Evolutionary conservation across 2,888 invertebrate genomes (phyloP).

Genomic region (Halocaridina rubra): DNA sequence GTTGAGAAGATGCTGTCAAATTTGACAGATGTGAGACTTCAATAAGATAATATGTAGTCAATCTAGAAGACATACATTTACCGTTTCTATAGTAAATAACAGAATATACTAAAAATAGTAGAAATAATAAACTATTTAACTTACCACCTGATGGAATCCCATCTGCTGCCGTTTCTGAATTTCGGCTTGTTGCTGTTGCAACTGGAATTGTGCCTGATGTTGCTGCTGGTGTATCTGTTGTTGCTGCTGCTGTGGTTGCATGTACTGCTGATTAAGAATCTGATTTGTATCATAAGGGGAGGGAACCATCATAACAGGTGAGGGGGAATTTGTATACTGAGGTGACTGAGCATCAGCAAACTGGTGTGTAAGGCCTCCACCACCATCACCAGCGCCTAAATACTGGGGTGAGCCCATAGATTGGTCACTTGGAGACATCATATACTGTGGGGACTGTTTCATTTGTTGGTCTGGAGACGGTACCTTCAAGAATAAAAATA

Average conservation of each 20-base stretch:
- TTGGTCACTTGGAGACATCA: conserved; percentile 37
- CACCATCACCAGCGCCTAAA: conserved; percentile 5
- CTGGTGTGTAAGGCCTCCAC: conserved; percentile 18
- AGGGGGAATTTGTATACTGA: conserved; percentile 42
- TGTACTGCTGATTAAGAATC: conserved; percentile 16
- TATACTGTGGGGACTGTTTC: conserved; percentile 38
- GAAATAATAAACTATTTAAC: too few species aligned
- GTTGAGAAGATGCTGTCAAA: too few species aligned
- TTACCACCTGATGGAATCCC: conserved; percentile 30
- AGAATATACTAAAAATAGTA: too few species aligned
- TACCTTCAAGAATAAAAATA: neutral
- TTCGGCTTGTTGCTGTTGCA: neutral
- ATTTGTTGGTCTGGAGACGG: conserved; percentile 36
- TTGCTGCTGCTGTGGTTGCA: conserved; percentile 22
- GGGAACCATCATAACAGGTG: conserved; percentile 50
- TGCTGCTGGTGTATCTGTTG: conserved; percentile 42
- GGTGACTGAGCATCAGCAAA: conserved; percentile 20
- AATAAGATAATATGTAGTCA: too few species aligned
- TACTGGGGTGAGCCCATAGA: conserved; percentile 39
- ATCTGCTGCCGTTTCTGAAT: neutral
- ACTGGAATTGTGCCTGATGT: conserved; percentile 15
- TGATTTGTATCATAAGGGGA: conserved; percentile 29
- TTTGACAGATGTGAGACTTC: too few species aligned
- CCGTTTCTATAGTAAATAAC: neutral
- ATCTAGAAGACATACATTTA: neutral